Evolutionary conservation across 2,113 vertebrate genomes (phyloP).

Genomic region (Pica pica): DNA sequence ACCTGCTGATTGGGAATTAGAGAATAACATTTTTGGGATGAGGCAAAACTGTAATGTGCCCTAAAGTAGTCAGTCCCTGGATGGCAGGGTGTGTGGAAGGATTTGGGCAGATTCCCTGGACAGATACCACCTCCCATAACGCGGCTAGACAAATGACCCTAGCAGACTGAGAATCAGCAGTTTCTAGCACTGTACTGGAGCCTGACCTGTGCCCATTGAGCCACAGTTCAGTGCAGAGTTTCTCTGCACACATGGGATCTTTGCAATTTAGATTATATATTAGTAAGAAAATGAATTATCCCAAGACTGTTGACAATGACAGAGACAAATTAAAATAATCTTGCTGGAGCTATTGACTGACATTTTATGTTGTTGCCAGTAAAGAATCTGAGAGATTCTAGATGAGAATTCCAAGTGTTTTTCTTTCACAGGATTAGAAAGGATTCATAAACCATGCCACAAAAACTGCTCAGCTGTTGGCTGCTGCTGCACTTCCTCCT

Average conservation of each 20-base stretch:
- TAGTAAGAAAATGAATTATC: not conserved
- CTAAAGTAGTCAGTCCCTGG: not conserved
- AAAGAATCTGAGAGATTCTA: not conserved
- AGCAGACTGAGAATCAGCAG: not conserved
- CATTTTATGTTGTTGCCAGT: not conserved
- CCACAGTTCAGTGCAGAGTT: not conserved
- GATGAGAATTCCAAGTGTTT: not conserved
- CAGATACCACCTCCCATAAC: not conserved
- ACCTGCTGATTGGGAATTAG: not conserved
- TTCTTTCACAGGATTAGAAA: not conserved
- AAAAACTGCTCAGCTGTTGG: not conserved
- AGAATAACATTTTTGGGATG: not conserved
- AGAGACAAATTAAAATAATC: not conserved
- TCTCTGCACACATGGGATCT: fast-evolving
- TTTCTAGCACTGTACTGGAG: not conserved
- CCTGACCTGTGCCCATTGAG: not conserved
- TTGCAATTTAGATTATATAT: not conserved
- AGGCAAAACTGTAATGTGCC: not conserved
- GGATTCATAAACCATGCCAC: not conserved
- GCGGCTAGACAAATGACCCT: not conserved
- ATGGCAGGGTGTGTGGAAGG: not conserved
- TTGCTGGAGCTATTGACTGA: not conserved
- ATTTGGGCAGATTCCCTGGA: not conserved
- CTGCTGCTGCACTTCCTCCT: not conserved
- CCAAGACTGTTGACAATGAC: not conserved